Evolutionary conservation across 2,113 vertebrate genomes (phyloP).

Genomic region (Calidris pugnax): DNA sequence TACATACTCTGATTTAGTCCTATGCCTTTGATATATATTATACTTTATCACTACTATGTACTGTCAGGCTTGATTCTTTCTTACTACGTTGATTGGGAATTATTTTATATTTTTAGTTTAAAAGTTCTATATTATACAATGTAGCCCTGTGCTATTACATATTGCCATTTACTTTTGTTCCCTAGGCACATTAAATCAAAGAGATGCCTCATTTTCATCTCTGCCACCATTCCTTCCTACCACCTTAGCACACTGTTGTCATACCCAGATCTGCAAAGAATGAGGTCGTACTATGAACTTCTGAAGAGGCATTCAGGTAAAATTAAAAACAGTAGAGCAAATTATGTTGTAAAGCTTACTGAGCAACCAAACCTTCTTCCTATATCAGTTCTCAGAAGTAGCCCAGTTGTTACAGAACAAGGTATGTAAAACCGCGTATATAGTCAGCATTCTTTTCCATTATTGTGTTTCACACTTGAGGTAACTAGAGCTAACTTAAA

Average conservation of each 20-base stretch:
- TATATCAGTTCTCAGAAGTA: not conserved
- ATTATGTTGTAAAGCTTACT: not conserved
- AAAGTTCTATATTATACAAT: not conserved
- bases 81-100: rapidly evolving
- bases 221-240: not conserved
- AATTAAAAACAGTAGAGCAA: not conserved
- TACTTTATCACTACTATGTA: not conserved
- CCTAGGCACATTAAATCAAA: not conserved
- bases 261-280: not conserved
- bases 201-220: not conserved
- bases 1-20: not conserved
- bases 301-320: not conserved
- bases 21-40: not conserved
- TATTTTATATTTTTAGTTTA: not conserved
- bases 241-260: not conserved
- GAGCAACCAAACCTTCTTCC: not conserved
- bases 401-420: not conserved
- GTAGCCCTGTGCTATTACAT: not conserved
- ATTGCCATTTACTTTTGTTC: not conserved
- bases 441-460: not conserved
- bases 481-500: not conserved
- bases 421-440: not conserved
- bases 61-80: not conserved
- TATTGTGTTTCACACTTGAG: not conserved
- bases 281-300: not conserved